Percentiles rank a stretch among this genome's conserved stretches.
These are phyloP conservation scores for Drosophila borealis DNA, from an alignment of 2,888 invertebrate species.

Conservation along the genomic window DNA sequence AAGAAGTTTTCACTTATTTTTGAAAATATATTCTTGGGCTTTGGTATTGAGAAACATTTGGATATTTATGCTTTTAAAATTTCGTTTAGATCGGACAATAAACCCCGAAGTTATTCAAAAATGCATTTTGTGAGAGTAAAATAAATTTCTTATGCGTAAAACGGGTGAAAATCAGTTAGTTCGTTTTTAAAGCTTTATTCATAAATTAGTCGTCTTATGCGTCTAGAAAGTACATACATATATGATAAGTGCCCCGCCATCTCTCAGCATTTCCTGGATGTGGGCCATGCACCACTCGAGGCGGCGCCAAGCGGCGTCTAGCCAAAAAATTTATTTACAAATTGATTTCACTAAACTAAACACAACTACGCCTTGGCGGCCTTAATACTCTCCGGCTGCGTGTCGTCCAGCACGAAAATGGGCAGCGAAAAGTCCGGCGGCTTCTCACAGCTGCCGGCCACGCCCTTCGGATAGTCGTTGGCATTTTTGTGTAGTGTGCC, in stretches of 20 bases:
- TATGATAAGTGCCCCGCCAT: slow-evolving; percentile 29
- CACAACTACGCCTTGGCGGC: slow-evolving; percentile 65
- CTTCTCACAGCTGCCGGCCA: slow-evolving; percentile 65
- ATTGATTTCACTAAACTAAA: slow-evolving; percentile 69
- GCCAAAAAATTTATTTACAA: slow-evolving; percentile 65
- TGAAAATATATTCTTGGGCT: no score
- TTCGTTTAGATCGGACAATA: no score
- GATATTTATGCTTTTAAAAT: no score
- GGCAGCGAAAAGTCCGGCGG: slow-evolving; percentile 83
- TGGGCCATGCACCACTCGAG: slow-evolving; percentile 24
- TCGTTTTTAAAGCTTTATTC: slow-evolving; percentile 78
- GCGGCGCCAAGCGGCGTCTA: slow-evolving; percentile 14
- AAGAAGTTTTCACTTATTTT: no score
- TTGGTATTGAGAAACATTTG: no score
- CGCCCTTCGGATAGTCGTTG: slow-evolving; percentile 56
- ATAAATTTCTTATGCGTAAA: not conserved
- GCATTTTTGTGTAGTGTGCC: slow-evolving; percentile 43
- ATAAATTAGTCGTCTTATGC: slow-evolving; percentile 79
- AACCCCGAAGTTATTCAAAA: no score
- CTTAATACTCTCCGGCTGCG: slow-evolving; percentile 70
- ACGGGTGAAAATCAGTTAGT: not conserved
- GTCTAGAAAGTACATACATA: slow-evolving; percentile 51
- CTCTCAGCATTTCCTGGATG: not conserved
- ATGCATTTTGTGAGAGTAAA: no score
- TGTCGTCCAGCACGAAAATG: slow-evolving; percentile 83